Conservation (phyloP, 2,113 vertebrate species). For the Leptobrachium leishanense region DNA sequence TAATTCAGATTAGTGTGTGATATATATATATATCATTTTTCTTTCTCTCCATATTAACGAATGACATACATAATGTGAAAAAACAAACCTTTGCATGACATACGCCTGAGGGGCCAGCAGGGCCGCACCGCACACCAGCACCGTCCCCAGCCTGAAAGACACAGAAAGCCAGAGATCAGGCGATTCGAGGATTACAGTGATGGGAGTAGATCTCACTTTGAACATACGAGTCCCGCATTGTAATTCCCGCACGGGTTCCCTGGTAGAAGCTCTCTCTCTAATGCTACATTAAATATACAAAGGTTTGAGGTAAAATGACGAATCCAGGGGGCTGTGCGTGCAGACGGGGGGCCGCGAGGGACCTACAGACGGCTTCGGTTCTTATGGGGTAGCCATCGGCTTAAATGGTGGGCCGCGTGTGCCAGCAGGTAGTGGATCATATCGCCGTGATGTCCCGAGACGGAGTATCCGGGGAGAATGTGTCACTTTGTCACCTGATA, state of each 20-base stretch:
- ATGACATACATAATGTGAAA: neutral
- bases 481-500: neutral
- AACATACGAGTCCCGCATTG: no score
- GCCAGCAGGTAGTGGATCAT: constrained; percentile 60
- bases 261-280: no score
- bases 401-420: constrained; percentile 36
- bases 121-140: constrained; percentile 28
- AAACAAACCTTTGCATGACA: constrained; percentile 53
- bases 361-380: constrained; percentile 54
- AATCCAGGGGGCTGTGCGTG: no score
- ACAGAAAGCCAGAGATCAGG: neutral
- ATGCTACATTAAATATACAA: no score
- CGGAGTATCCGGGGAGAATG: neutral
- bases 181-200: neutral
- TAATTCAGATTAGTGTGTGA: no score
- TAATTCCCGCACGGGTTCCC: no score
- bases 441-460: constrained; percentile 46
- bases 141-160: constrained; percentile 40
- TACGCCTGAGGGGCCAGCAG: constrained; percentile 51
- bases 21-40: no score
- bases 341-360: no score
- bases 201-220: no score
- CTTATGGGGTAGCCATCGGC: constrained; percentile 47
- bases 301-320: no score
- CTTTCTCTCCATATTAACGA: no score